These are phyloP conservation scores for Heliothis subflexa DNA, from an alignment of 1,140 invertebrate genomes.

Conservation along the genomic window DNA sequence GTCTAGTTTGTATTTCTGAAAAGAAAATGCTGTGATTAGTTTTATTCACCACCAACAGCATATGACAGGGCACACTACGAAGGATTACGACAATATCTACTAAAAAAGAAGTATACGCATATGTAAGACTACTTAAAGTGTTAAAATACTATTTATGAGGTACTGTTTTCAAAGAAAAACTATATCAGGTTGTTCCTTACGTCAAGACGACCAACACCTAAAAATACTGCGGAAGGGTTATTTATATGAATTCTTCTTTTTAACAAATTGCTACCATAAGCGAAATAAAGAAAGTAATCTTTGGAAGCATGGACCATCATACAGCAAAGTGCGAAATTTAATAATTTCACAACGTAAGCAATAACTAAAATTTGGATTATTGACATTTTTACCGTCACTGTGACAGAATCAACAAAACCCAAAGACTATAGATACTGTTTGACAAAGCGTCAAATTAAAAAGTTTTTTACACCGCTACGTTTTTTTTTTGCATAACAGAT, in stretches of 20 bases:
- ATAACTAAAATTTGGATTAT: constrained; percentile 14
- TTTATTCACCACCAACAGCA: not conserved
- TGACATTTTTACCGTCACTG: constrained; percentile 17
- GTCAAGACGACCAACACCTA: constrained; percentile 72
- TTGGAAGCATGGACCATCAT: constrained; percentile 5
- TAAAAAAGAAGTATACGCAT: too few species aligned
- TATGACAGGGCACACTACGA: too few species aligned
- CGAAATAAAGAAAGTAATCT: constrained; percentile 71
- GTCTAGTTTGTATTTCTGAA: constrained; percentile 90
- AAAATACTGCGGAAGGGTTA: constrained; percentile 74
- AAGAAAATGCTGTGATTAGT: not conserved
- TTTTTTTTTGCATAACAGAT: too few species aligned
- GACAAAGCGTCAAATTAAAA: too few species aligned
- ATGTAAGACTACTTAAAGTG: too few species aligned
- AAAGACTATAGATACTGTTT: not conserved
- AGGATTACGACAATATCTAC: too few species aligned
- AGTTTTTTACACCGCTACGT: too few species aligned
- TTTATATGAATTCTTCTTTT: constrained; percentile 78
- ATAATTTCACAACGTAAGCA: constrained; percentile 2
- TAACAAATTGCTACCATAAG: constrained; percentile 80
- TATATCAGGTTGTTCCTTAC: constrained; percentile 58
- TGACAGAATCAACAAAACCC: not conserved
- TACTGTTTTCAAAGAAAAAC: not conserved
- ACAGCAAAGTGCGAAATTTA: not conserved
- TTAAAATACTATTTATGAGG: too few species aligned